Evolutionary conservation across 2,888 invertebrate species (phyloP).

Genomic region (Acleris sparsana): DNA sequence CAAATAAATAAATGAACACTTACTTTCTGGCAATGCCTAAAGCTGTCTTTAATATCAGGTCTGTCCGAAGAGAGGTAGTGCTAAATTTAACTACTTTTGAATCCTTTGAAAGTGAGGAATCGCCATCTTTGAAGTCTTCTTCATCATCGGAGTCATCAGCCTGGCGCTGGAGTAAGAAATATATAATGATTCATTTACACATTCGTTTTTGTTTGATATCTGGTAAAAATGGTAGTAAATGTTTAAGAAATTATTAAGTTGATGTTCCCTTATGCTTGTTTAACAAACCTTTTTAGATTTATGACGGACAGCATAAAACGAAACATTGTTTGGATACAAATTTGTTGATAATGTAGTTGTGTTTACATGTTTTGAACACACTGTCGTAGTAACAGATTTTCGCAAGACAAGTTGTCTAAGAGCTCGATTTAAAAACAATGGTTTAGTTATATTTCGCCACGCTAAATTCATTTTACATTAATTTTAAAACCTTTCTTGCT

Average conservation of each 20-base stretch:
- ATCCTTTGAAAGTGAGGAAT: slow-evolving; percentile 81
- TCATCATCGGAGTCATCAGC: slow-evolving; percentile 82
- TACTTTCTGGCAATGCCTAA: slow-evolving; percentile 89
- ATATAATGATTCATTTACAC: not conserved
- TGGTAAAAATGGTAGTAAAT: no score
- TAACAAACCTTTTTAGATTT: slow-evolving; percentile 69
- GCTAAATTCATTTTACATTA: slow-evolving; percentile 46
- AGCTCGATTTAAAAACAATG: slow-evolving; percentile 37
- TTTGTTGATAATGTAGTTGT: slow-evolving; percentile 51
- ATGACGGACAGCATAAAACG: slow-evolving; percentile 48
- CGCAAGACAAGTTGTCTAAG: slow-evolving; percentile 41
- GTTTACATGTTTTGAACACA: slow-evolving; percentile 50
- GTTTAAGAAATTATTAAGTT: no score
- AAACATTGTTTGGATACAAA: slow-evolving; percentile 40
- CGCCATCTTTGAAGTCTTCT: slow-evolving; percentile 70
- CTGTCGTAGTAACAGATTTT: slow-evolving; percentile 43
- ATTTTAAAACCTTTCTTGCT: not conserved
- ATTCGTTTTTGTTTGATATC: no score
- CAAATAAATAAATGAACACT: slow-evolving; percentile 47
- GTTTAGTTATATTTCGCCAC: slow-evolving; percentile 46
- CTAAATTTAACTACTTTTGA: slow-evolving; percentile 86
- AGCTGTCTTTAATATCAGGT: slow-evolving; percentile 87
- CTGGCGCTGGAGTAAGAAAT: slow-evolving; percentile 59
- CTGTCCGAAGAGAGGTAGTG: slow-evolving; percentile 87
- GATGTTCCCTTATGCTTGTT: no score